A percentile compares a stretch with the other conserved stretches of the same genome.
These are phyloP conservation scores for Nycteola revayana DNA, from an alignment of 2,888 invertebrate species.

Conservation along the genomic window DNA sequence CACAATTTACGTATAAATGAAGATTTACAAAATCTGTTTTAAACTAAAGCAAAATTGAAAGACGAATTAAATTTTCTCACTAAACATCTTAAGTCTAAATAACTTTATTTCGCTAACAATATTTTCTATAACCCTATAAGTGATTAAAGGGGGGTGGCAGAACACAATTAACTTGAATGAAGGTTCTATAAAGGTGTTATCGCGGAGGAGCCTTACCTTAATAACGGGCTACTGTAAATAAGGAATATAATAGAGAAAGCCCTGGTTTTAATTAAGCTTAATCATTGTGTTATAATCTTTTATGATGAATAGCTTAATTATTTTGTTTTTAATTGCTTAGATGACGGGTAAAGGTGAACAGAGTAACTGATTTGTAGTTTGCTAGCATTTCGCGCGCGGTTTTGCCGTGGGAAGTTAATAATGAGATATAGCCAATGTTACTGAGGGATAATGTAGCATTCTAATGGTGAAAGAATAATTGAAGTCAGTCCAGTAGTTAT, in stretches of 20 bases:
- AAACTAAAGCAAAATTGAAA: no score
- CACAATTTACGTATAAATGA: no score
- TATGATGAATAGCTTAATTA: constrained; percentile 39
- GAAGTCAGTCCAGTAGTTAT: no score
- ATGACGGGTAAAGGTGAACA: no score
- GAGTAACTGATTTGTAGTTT: no score
- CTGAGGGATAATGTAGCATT: no score
- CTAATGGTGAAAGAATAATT: no score
- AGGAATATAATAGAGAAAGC: constrained; percentile 33
- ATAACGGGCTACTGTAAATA: constrained; percentile 41
- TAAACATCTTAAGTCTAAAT: constrained; percentile 23
- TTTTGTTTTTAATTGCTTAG: constrained; percentile 6
- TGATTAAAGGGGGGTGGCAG: constrained; percentile 32
- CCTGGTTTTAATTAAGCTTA: constrained; percentile 35
- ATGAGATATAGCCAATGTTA: no score
- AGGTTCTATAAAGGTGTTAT: constrained; percentile 32
- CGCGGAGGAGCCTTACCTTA: constrained; percentile 23
- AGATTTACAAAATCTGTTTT: no score
- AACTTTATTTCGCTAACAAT: constrained; percentile 37
- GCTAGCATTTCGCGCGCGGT: no score
- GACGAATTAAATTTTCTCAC: no score
- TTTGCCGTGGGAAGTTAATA: no score
- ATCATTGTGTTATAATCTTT: constrained; percentile 38
- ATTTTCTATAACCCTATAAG: constrained; percentile 38
- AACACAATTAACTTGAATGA: constrained; percentile 20